Evolutionary conservation across 2,113 vertebrate species (phyloP).

Genomic region (Megaptera novaeangliae): DNA sequence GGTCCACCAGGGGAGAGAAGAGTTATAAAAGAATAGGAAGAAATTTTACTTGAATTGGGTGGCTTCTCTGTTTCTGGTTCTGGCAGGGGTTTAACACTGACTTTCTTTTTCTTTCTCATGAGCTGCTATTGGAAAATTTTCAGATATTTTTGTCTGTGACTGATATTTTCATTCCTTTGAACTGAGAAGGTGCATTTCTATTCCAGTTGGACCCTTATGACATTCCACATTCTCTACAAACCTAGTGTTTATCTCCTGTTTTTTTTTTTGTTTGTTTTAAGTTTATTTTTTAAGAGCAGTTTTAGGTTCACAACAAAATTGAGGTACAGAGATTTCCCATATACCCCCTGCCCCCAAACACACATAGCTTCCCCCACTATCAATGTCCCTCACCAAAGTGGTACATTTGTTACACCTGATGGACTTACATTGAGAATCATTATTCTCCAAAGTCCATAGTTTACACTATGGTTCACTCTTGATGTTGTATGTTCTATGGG

Average conservation of each 20-base stretch:
- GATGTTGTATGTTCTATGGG: background rate
- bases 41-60: background rate
- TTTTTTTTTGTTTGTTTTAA: background rate
- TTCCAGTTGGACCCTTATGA: background rate
- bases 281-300: background rate
- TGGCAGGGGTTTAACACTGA: background rate
- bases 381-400: background rate
- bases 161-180: background rate
- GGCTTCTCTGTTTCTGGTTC: background rate
- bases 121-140: background rate
- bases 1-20: background rate
- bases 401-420: background rate
- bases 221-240: background rate
- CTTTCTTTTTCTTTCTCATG: background rate
- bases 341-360: background rate
- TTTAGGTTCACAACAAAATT: background rate
- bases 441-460: background rate
- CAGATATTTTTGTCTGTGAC: background rate
- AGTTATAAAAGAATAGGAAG: background rate
- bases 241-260: background rate
- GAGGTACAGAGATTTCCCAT: background rate
- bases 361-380: background rate
- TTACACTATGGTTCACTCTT: background rate
- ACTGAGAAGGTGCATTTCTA: background rate
- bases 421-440: background rate